These are phyloP conservation scores for Andricus grossulariae DNA, from an alignment of 1,140 invertebrate species.

Conservation along the genomic window DNA sequence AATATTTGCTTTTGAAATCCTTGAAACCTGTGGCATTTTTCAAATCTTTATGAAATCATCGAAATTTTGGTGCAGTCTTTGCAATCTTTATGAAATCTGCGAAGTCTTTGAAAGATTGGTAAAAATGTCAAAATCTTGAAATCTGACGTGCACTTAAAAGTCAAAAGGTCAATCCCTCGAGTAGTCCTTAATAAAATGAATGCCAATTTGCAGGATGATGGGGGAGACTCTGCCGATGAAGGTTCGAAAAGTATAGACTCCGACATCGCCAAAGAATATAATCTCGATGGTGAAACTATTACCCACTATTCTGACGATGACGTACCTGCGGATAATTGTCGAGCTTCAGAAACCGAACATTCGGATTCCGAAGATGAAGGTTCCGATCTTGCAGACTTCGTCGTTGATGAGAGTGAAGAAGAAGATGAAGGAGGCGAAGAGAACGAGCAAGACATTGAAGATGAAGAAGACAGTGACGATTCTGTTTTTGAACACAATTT, in stretches of 20 bases:
- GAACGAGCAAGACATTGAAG: slow-evolving; percentile 14
- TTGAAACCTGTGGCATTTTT: too few species aligned
- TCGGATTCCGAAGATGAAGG: slow-evolving; percentile 62
- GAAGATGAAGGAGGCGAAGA: slow-evolving; percentile 36
- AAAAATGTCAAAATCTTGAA: too few species aligned
- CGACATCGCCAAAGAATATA: slow-evolving; percentile 63
- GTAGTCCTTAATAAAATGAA: too few species aligned
- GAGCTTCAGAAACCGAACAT: slow-evolving; percentile 62
- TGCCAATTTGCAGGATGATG: background rate
- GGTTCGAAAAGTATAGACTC: slow-evolving; percentile 49
- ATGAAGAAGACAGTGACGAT: slow-evolving; percentile 6
- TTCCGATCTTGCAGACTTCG: slow-evolving; percentile 61
- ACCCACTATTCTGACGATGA: slow-evolving; percentile 62
- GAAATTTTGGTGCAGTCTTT: too few species aligned
- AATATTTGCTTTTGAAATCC: too few species aligned
- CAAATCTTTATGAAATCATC: too few species aligned
- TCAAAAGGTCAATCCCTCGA: too few species aligned
- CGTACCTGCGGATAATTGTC: slow-evolving; percentile 60
- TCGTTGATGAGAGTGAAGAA: slow-evolving; percentile 56
- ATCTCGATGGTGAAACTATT: slow-evolving; percentile 55
- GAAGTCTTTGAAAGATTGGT: too few species aligned
- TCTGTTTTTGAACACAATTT: background rate
- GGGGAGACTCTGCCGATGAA: background rate
- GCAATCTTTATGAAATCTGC: too few species aligned
- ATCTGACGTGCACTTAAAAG: too few species aligned